Percentiles rank a stretch among this genome's conserved stretches.
Evolutionary conservation across 92 coral and sea anemone genomes (phyloP).

Genomic region (Umimayanthus kanabou): DNA sequence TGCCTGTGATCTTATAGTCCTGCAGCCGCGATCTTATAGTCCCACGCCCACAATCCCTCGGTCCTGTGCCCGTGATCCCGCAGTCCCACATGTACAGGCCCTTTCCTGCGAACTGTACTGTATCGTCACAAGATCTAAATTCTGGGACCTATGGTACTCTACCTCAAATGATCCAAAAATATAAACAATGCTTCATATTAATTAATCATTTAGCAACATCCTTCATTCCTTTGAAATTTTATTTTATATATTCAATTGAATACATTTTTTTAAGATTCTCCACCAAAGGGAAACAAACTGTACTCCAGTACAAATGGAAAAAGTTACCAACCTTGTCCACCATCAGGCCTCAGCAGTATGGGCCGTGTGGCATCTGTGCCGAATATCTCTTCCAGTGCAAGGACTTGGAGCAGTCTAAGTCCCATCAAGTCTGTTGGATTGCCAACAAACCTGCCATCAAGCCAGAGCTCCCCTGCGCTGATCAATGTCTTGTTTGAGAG

Average conservation of each 20-base stretch:
- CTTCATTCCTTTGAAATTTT: no score
- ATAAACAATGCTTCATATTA: no score
- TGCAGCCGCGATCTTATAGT: no score
- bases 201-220: not conserved
- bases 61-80: no score
- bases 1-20: no score
- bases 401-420: constrained; percentile 22
- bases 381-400: not conserved
- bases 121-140: no score
- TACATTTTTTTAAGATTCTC: constrained; percentile 9
- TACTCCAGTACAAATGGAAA: constrained; percentile 12
- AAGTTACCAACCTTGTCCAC: not conserved
- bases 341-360: not conserved
- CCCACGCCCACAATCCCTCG: no score
- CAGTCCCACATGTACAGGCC: no score
- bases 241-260: no score
- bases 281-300: constrained; percentile 3
- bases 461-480: constrained; percentile 76
- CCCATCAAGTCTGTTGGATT: constrained; percentile 60
- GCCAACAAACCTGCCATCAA: constrained; percentile 47
- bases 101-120: no score
- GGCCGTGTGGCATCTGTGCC: constrained; percentile 12
- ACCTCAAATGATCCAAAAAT: no score
- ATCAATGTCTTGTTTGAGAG: constrained; percentile 87
- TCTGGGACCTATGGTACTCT: no score